Base-by-base conservation (phyloP, 2,888 invertebrate species). In the Acanthococcus lagerstroemiae region DNA sequence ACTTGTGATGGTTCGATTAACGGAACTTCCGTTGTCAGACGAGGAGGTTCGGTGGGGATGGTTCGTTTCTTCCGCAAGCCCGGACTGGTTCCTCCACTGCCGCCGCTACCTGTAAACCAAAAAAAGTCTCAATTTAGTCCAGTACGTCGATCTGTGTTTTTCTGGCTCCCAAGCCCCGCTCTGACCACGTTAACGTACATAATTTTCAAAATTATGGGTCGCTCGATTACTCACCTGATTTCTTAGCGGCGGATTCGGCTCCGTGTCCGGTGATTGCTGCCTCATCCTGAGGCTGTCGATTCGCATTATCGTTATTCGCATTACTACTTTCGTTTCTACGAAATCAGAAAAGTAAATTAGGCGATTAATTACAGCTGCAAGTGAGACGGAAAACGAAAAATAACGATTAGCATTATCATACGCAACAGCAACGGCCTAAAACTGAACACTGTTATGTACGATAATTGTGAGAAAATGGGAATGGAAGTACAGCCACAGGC, bases 1-100 rank as follows among this genome's bases (percentile, higher is more conserved):
- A 88, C 87, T 76, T 88, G 87, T 68, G 84, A 82, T 50, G 88
- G 87, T 73, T 84, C 83, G 71, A 85, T 83, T 69, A 85, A 78
- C 57, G 83, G 81, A 74, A 81, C 77, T 72, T 80, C 83, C 46
- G 82, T 82, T 74, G 83, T 75, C 71, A 80, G 78, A 71, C 82
- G 74, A 61, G 80, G 77, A 21, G 66, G 66, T 30, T 65, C 65
- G 71, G 81, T 80, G 19, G 73, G 73, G 71, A 81, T 80, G 19
- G 72, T 73, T 37, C 72, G 71, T 67, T 60, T 70, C 70, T 67
- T 68, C 25, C 63, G 67, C 24, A 54, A 65, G 52, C 68, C 66
- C 27, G 67, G 69, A 55, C 67, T 70, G 55, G 63, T 55, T 73
- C 76, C 76, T 70, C 72, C 72, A 73, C 74, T 73, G 72, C 74